Percentiles rank a stretch among this genome's conserved stretches.
These are phyloP conservation scores for Pholis gunnellus DNA, from an alignment of 2,113 vertebrate species.

Conservation along the genomic window DNA sequence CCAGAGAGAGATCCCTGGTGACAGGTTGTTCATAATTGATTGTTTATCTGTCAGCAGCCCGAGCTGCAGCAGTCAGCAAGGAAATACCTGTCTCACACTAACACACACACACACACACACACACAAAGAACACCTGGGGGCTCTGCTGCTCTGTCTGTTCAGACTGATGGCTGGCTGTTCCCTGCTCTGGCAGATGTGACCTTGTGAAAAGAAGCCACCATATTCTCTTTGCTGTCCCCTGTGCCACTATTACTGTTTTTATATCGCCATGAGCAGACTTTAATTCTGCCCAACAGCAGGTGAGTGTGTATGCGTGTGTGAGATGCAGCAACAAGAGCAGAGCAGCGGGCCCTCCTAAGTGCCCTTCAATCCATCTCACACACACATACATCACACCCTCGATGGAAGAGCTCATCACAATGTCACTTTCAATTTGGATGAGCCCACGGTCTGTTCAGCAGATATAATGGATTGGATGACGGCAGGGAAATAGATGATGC, in stretches of 20 bases:
- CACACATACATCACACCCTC: conserved; percentile 61
- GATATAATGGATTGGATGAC: conserved; percentile 70
- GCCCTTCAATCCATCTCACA: conserved; percentile 71
- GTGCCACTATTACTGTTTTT: conserved; percentile 52
- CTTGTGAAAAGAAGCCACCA: conserved; percentile 55
- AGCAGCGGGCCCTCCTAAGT: conserved; percentile 42
- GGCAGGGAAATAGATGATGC: conserved; percentile 58
- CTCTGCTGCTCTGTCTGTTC: conserved; percentile 48
- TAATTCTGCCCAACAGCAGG: conserved; percentile 52
- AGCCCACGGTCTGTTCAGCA: conserved; percentile 53
- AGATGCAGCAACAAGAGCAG: conserved; percentile 36
- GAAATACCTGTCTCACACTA: conserved; percentile 39
- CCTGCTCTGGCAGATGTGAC: conserved; percentile 67
- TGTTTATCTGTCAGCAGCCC: conserved; percentile 81
- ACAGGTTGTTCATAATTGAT: conserved; percentile 84
- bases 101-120: background rate
- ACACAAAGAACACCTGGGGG: conserved; percentile 12
- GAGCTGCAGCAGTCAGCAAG: conserved; percentile 63
- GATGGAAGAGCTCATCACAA: conserved; percentile 70
- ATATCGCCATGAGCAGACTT: conserved; percentile 54
- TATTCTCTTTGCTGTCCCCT: conserved; percentile 46
- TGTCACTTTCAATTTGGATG: conserved; percentile 79
- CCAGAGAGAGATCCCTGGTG: conserved; percentile 63
- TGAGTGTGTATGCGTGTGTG: conserved; percentile 16
- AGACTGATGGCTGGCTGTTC: conserved; percentile 53